Conservation (phyloP, 1,140 invertebrate genomes). For the Lepidurus couesii region DNA sequence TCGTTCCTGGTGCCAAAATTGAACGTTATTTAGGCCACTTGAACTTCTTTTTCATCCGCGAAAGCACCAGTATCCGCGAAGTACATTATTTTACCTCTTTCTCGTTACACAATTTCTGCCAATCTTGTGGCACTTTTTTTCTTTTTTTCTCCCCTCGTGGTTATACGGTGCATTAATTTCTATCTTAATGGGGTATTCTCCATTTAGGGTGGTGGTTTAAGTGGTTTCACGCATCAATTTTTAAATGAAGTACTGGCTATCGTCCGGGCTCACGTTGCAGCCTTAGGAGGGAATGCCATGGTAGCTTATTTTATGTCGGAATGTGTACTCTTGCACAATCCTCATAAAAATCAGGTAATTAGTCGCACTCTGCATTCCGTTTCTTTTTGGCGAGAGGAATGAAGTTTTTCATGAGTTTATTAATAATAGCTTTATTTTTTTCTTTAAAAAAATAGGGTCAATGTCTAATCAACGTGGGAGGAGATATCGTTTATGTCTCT, state of each 20-base stretch:
- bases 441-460: slow-evolving; percentile 60
- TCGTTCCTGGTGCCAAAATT: slow-evolving; percentile 70
- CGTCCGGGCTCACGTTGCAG: slow-evolving; percentile 82
- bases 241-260: slow-evolving; percentile 86
- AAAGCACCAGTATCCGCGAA: slow-evolving; percentile 85
- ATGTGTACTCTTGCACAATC: slow-evolving; percentile 80
- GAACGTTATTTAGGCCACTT: slow-evolving; percentile 84
- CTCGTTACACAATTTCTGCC: slow-evolving; percentile 20
- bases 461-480: slow-evolving; percentile 89
- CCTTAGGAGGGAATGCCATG: slow-evolving; percentile 91
- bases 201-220: slow-evolving; percentile 70
- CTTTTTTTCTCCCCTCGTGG: neutral
- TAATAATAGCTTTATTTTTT: neutral
- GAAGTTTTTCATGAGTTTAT: neutral
- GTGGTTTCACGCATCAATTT: slow-evolving; percentile 89
- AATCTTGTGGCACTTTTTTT: neutral
- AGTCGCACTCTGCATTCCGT: neutral
- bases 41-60: slow-evolving; percentile 92
- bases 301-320: slow-evolving; percentile 89
- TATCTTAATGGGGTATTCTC: neutral
- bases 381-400: neutral
- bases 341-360: slow-evolving; percentile 90
- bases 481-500: slow-evolving; percentile 77
- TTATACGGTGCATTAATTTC: slow-evolving; percentile 24
- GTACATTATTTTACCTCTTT: slow-evolving; percentile 45